Evolutionary conservation across 2,797 vertebrate genomes (phyloP).

Genomic region (Smutsia gigantea): DNA sequence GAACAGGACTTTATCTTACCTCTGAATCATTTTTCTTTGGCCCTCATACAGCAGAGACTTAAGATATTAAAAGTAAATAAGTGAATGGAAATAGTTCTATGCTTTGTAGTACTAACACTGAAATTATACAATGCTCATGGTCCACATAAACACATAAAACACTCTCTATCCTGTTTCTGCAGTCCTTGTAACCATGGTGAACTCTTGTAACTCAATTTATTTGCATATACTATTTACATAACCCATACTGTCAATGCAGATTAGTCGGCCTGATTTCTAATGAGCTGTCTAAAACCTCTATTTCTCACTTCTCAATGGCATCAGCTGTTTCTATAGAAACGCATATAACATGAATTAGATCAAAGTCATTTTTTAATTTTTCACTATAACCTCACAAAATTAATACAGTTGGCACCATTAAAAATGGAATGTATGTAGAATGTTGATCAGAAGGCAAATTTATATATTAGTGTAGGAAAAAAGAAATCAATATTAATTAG

Average conservation of each 20-base stretch:
- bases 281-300: not conserved
- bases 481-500: not conserved
- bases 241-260: not conserved
- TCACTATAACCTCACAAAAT: not conserved
- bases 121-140: not conserved
- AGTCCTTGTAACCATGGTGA: not conserved
- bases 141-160: not conserved
- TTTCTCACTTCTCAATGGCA: constrained; percentile 17
- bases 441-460: not conserved
- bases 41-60: not conserved
- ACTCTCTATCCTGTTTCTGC: not conserved
- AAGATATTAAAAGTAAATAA: not conserved
- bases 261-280: constrained; percentile 7
- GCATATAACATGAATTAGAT: not conserved
- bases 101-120: not conserved
- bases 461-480: not conserved
- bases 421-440: not conserved
- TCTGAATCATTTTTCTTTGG: not conserved
- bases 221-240: not conserved
- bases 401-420: not conserved
- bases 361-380: not conserved
- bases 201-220: not conserved
- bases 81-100: not conserved
- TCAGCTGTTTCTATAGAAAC: constrained; percentile 8
- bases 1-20: not conserved